phyloP scores from a whole-genome alignment of 2,113 vertebrate species.

The Mormoops blainvillei region DNA sequence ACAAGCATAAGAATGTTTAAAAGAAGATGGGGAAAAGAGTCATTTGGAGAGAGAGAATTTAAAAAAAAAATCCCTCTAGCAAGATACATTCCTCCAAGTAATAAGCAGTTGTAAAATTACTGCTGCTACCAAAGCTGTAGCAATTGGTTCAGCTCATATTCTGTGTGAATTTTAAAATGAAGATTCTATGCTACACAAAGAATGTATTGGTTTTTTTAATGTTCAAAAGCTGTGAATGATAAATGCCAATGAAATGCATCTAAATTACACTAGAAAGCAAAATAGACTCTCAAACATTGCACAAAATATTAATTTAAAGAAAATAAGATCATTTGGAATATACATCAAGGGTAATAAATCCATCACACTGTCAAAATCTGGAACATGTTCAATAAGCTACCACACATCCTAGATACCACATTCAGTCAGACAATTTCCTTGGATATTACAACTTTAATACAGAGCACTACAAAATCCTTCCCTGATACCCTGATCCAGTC shows the following conservation, averaged over 20 bases:
- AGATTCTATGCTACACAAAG: conserved; percentile 19
- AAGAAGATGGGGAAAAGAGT: neutral
- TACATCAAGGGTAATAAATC: conserved; percentile 60
- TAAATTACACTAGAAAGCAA: conserved; percentile 51
- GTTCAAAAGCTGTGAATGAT: neutral
- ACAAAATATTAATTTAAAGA: conserved; percentile 60
- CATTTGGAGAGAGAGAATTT: too few relatives aligned
- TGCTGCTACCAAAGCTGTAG: neutral
- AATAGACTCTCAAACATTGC: conserved; percentile 23
- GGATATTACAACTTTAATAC: conserved; percentile 57
- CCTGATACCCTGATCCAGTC: conserved; percentile 30
- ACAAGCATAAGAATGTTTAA: neutral
- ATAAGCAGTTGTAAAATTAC: conserved; percentile 29
- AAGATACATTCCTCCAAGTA: conserved; percentile 22
- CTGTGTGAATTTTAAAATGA: conserved; percentile 37
- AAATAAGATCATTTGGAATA: conserved; percentile 61
- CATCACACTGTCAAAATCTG: conserved; percentile 45
- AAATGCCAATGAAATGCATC: conserved; percentile 40
- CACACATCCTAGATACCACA: conserved; percentile 31
- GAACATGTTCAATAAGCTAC: conserved; percentile 58
- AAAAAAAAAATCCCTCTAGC: neutral
- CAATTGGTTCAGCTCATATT: neutral
- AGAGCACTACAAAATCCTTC: conserved; percentile 54
- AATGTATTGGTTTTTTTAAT: conserved; percentile 23
- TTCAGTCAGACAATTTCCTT: conserved; percentile 57